Evolutionary conservation across 35 echinoderm and acorn worm genomes (phyloP), one percentile per base, ranked within the genome.

Genomic region (Apostichopus japonicus): DNA sequence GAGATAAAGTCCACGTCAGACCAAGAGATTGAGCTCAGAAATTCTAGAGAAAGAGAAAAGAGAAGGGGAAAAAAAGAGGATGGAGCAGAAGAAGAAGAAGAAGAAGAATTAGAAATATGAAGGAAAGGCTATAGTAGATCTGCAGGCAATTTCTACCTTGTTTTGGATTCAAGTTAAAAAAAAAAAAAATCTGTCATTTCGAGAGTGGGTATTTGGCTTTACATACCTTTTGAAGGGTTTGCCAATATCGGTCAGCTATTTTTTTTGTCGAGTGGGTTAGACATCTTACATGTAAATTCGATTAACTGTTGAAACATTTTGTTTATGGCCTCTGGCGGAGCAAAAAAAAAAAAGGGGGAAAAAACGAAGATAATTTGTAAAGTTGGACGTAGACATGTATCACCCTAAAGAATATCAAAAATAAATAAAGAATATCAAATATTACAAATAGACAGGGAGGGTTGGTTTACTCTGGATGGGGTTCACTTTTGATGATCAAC

Each of bases 1-100:
- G 81, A 84, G 81, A 84, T 84, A 57, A 84, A 84, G 81, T 57
- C n/a, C 17, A 17, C 21, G 53, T 55, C 53, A 55, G 54, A 54
- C 27, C 10, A 19, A 84, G 81, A 84, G 55, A 58, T 24, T 15
- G 19, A 75, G 71, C 71, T 75, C 11, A 44, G 2, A 44, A 44
- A 1, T 44, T 44, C 33, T 44, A 44, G 33, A 44, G 33, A 1
- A 4, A 44, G 33, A 44, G 33, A 67, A 67, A 65, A 54, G 79
- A 83, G 54, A 54, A 54, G 79, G 4, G 24, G n/a, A 81, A 10
- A 27, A 44, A 81, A 81, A 10, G 52, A 13, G 17, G 79, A 33
- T 53, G 79, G 9, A 83, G 16, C 61, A 65, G 63, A 67, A 19
- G 19, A 11, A 67, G 63, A 9, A 67, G 11, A 11, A 67, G 11